Evolutionary conservation across 2,888 invertebrate species (phyloP).

Genomic region (Trichogramma evanescens): DNA sequence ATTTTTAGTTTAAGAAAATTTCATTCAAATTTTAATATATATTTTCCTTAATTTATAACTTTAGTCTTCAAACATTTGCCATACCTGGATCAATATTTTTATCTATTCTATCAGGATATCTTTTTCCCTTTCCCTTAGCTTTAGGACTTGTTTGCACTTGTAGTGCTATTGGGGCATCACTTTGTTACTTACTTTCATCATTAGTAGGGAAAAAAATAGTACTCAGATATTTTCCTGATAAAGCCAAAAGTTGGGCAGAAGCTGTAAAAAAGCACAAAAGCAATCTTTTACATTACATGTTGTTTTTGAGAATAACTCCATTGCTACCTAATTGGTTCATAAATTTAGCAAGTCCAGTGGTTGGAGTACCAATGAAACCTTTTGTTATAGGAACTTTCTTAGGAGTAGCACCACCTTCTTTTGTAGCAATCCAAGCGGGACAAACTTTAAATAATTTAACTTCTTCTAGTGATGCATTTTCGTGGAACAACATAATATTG

Average conservation of each 20-base stretch:
- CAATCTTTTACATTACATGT: slow-evolving; percentile 89
- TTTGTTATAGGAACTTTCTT: slow-evolving; percentile 95
- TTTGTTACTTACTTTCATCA: slow-evolving; percentile 90
- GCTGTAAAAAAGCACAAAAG: slow-evolving; percentile 79
- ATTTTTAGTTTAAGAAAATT: background rate
- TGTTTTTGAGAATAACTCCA: slow-evolving; percentile 95
- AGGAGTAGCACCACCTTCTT: slow-evolving; percentile 93
- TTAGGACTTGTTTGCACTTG: slow-evolving; percentile 83
- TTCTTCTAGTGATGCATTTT: slow-evolving; percentile 79
- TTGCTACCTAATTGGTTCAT: slow-evolving; percentile 99
- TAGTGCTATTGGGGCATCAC: slow-evolving; percentile 90
- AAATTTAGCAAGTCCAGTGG: slow-evolving; percentile 91
- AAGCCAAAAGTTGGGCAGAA: slow-evolving; percentile 76
- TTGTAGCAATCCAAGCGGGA: slow-evolving; percentile 96
- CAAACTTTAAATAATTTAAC: slow-evolving; percentile 90
- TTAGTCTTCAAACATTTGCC: slow-evolving; percentile 95
- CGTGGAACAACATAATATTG: slow-evolving; percentile 76
- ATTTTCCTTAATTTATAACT: slow-evolving; percentile 20
- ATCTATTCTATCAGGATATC: slow-evolving; percentile 92
- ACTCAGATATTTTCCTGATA: slow-evolving; percentile 79
- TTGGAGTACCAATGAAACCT: slow-evolving; percentile 86
- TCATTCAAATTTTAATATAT: background rate
- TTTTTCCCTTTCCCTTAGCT: slow-evolving; percentile 90
- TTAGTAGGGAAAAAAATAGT: slow-evolving; percentile 81
- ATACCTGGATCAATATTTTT: slow-evolving; percentile 98